A percentile compares a stretch with the other conserved stretches of the same genome.
phyloP scores from a whole-genome alignment of 2,888 invertebrate genomes.

The Heliothis peltigera region DNA sequence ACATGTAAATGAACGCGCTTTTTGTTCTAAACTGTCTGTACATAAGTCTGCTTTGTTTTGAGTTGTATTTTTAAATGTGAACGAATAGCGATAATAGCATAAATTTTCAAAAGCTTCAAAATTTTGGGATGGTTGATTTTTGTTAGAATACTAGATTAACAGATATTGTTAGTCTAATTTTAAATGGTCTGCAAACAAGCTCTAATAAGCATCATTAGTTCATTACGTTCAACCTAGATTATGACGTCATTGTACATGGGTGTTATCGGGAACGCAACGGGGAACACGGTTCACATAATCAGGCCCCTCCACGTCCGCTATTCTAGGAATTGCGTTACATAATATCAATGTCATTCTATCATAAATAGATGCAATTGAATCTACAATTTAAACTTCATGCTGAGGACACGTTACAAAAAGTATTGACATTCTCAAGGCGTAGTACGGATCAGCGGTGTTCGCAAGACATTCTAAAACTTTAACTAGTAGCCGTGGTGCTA shows the following conservation, averaged over 20 bases:
- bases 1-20: slow-evolving; percentile 9
- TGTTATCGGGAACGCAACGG: slow-evolving; percentile 22
- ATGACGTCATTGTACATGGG: slow-evolving; percentile 9
- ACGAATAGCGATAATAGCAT: slow-evolving; percentile 6
- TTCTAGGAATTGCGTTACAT: slow-evolving; percentile 30
- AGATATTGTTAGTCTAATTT: no score
- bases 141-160: no score
- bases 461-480: no score
- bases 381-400: background rate
- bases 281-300: slow-evolving; percentile 39
- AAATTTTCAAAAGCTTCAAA: slow-evolving; percentile 3
- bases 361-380: slow-evolving; percentile 6
- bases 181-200: no score
- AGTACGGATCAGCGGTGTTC: no score
- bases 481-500: no score
- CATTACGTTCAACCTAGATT: background rate
- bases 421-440: no score
- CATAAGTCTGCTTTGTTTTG: slow-evolving; percentile 6
- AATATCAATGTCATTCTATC: slow-evolving; percentile 28
- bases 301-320: slow-evolving; percentile 46
- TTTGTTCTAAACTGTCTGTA: background rate
- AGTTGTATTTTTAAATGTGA: slow-evolving; percentile 19
- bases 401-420: no score
- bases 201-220: background rate
- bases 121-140: background rate